A percentile compares a stretch with the other conserved stretches of the same genome.
Conservation (phyloP, 2,797 vertebrate genomes). For the Mormyrus hasselquistii region DNA sequence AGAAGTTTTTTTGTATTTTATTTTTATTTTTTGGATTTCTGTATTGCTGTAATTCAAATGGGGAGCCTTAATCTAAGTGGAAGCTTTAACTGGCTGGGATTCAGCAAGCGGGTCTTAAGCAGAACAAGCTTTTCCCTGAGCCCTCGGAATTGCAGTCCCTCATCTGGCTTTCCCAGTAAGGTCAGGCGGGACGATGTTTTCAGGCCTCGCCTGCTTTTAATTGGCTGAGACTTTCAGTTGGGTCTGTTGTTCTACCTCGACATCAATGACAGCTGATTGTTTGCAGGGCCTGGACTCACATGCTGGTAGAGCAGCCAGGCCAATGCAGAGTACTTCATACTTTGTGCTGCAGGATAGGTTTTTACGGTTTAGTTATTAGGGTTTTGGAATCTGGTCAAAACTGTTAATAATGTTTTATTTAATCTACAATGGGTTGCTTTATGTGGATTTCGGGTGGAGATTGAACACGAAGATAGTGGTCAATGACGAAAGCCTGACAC, state of each 20-base stretch:
- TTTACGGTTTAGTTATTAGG: not conserved
- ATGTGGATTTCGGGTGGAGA: not conserved
- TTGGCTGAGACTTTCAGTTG: conserved; percentile 25
- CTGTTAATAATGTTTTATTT: not conserved
- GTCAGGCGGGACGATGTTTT: not conserved
- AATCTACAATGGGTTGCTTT: not conserved
- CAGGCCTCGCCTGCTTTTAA: conserved; percentile 26
- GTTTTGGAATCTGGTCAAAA: not conserved
- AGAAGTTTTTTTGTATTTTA: not conserved
- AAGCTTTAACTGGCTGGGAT: conserved; percentile 17
- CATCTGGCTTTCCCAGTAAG: not conserved
- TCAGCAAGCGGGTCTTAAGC: not conserved
- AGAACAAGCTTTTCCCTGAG: conserved; percentile 10
- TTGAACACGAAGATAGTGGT: not conserved
- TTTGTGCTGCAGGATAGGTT: not conserved
- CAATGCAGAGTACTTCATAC: not conserved
- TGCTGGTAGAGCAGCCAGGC: not conserved
- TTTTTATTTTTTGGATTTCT: not conserved
- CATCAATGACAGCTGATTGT: conserved; percentile 13
- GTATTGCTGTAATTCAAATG: conserved; percentile 2
- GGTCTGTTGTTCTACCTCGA: conserved; percentile 7
- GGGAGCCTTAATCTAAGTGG: not conserved
- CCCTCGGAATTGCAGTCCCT: not conserved
- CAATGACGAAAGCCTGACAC: not conserved
- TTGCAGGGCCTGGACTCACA: conserved; percentile 13